Base-by-base conservation (phyloP, 2,113 vertebrate genomes). In the Pantherophis guttatus region DNA sequence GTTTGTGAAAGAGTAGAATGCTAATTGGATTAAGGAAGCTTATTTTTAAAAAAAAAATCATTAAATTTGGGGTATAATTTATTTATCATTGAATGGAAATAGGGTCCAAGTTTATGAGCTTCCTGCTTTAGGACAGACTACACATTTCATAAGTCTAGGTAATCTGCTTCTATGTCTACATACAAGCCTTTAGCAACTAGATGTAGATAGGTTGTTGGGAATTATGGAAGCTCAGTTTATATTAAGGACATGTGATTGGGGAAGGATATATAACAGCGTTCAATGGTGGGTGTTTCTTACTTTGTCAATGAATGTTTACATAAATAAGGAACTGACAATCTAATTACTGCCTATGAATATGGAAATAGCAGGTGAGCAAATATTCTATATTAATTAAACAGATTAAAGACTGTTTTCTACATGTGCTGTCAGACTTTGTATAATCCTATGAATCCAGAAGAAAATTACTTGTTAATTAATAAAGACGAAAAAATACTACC, bases 331-430 rank as follows among this genome's bases (percentile, higher is more conserved):
- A 48, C 57, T 93, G 89, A 53, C 48, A 93, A 50, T 90, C 58
- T 90, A 93, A 93, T 93, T 90, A 87, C 57, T 87, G 81, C 57
- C 21, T 87, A 15, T 93, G 88, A 93, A 85, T 93, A 59, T 90
- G 88, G 92, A 93, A 90, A 50, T 89, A 93, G 88, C 88, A 90
- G 70, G 92, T 93, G 88, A 81, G 48, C 50, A 54, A 85, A 85
- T 93, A 90, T 90, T 93, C 89, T 54, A 58, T 90, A 54, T 87
- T 90, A 93, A 93, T 93, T 93, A 93, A 90, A 65, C 89, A 90
- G 89, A 93, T 87, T 93, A 93, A 90, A 87, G 89, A 54, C 48
- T 90, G 29, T 93, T 81, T 90, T 87, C 75, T 90, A 29, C 53
- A 54, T 87, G 75, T 90, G 89, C 89, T 93, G 92, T 90, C 89